These are phyloP conservation scores for Tyria jacobaeae DNA, from an alignment of 2,888 invertebrate species.

Conservation along the genomic window DNA sequence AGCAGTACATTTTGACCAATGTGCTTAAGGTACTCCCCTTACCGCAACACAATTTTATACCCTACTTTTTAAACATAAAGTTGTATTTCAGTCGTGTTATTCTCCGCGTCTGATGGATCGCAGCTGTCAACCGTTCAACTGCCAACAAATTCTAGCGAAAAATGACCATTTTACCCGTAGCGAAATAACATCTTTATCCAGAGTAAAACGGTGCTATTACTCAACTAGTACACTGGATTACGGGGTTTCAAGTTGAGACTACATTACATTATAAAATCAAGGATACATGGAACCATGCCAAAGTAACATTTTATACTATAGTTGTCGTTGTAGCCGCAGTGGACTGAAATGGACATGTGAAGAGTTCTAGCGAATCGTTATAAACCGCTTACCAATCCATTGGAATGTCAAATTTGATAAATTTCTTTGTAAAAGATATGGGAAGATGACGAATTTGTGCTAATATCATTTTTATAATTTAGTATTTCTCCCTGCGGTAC, in stretches of 20 bases:
- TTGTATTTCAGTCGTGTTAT: conserved; percentile 50
- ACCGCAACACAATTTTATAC: conserved; percentile 37
- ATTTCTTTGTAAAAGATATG: neutral
- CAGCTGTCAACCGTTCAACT: conserved; percentile 64
- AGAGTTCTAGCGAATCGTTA: conserved; percentile 16
- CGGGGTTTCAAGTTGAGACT: conserved; percentile 50
- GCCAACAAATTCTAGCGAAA: conserved; percentile 62
- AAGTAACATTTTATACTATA: conserved; percentile 48
- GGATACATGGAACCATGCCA: conserved; percentile 68
- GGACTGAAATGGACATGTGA: conserved; percentile 31
- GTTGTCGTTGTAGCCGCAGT: conserved; percentile 13
- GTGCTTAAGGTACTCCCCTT: conserved; percentile 31
- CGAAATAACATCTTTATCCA: conserved; percentile 68
- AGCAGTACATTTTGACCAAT: neutral
- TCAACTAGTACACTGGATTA: conserved; percentile 58
- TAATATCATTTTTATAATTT: no score
- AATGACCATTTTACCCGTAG: conserved; percentile 62
- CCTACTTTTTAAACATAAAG: conserved; percentile 48
- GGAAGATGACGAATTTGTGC: no score
- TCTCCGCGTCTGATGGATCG: conserved; percentile 62
- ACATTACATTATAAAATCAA: conserved; percentile 56
- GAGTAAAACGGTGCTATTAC: conserved; percentile 61
- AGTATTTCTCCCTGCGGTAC: no score
- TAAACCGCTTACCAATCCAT: neutral
- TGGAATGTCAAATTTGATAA: neutral